phyloP scores from a whole-genome alignment of 1,140 invertebrate genomes.

The Ceratina calcarata region DNA sequence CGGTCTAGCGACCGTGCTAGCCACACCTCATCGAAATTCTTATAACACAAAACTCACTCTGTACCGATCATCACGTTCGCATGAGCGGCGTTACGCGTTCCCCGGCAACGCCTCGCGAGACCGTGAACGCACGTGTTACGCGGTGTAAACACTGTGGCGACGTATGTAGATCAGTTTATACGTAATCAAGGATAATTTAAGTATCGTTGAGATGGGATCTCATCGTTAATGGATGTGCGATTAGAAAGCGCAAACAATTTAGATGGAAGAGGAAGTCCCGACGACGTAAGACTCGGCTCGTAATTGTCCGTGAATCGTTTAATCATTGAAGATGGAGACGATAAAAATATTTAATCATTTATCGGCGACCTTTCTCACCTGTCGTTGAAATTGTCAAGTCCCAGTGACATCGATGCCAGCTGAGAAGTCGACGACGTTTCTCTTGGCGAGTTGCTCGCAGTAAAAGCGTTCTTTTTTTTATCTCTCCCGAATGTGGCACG shows the following conservation, averaged over 20 bases:
- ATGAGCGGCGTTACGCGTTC: slow-evolving; percentile 28
- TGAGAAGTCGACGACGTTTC: background rate
- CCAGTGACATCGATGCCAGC: background rate
- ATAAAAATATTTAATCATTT: too few species aligned
- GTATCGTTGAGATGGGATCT: too few species aligned
- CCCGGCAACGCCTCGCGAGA: background rate
- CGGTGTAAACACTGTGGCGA: background rate
- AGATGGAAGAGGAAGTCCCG: background rate
- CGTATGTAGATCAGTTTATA: background rate
- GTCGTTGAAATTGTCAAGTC: background rate
- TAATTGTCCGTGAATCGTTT: slow-evolving; percentile 17
- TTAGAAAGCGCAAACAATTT: slow-evolving; percentile 29
- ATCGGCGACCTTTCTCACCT: background rate
- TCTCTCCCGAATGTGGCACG: background rate
- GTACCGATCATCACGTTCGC: slow-evolving; percentile 46
- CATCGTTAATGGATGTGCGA: background rate
- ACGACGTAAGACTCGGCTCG: background rate
- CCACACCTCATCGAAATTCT: slow-evolving; percentile 72
- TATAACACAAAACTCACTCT: slow-evolving; percentile 53
- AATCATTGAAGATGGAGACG: too few species aligned
- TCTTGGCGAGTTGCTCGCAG: background rate
- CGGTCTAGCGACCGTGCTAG: slow-evolving; percentile 69
- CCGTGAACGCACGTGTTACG: slow-evolving; percentile 18
- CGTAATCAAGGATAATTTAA: too few species aligned
- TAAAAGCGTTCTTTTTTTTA: background rate